Conservation (phyloP, 2,888 invertebrate species). For the Callosobruchus maculatus region DNA sequence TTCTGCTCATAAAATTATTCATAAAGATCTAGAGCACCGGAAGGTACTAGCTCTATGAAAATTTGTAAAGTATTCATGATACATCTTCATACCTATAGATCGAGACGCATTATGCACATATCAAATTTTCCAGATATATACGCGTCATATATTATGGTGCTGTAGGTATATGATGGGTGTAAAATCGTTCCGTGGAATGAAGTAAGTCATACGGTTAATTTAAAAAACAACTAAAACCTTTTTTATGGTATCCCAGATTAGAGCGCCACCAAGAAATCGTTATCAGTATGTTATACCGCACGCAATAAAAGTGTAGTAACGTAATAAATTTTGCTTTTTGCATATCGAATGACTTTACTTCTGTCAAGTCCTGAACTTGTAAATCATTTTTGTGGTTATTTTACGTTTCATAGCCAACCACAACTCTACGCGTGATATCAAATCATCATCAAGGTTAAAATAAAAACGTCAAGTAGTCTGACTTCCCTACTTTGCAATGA, state of each 20-base stretch:
- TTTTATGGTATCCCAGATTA: background rate
- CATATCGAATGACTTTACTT: background rate
- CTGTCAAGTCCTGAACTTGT: background rate
- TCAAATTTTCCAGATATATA: no score
- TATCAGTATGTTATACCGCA: background rate
- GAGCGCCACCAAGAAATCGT: background rate
- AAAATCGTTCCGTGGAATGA: background rate
- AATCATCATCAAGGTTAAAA: background rate
- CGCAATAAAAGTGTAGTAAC: background rate
- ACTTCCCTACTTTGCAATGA: no score
- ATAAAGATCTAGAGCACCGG: no score
- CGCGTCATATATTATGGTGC: no score
- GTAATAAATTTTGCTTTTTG: background rate
- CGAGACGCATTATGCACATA: no score
- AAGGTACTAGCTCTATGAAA: no score
- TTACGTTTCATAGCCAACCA: background rate
- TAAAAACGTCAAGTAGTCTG: no score
- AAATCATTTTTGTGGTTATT: background rate
- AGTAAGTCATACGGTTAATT: background rate
- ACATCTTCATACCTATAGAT: no score
- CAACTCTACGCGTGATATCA: background rate
- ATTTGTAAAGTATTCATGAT: no score
- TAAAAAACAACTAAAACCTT: background rate
- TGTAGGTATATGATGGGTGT: background rate
- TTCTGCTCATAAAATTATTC: no score